These are phyloP conservation scores for Spilogale gracilis DNA, from an alignment of 2,113 vertebrate species.

Conservation along the genomic window DNA sequence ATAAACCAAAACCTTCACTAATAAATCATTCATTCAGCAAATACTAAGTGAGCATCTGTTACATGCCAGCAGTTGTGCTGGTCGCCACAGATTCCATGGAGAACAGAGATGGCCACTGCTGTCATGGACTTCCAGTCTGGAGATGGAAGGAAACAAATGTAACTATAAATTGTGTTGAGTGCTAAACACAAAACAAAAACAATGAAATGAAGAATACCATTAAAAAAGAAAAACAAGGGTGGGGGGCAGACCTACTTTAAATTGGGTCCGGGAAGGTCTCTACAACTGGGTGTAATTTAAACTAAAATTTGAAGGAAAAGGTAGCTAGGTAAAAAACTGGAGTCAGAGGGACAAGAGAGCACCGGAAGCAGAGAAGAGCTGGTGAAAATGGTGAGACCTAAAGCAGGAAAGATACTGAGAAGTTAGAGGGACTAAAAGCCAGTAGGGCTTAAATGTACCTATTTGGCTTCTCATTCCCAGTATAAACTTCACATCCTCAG, in stretches of 20 bases:
- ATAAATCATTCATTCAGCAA: not conserved
- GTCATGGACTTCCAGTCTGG: not conserved
- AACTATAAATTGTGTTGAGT: not conserved
- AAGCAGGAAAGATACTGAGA: not conserved
- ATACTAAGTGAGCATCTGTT: not conserved
- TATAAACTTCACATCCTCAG: not conserved
- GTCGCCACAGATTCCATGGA: not conserved
- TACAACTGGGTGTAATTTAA: not conserved
- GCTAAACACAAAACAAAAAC: not conserved
- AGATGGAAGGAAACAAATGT: not conserved
- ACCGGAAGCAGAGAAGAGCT: not conserved
- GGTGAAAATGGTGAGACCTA: not conserved
- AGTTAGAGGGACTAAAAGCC: not conserved
- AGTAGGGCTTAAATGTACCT: not conserved
- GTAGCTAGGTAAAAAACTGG: not conserved
- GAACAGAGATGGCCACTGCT: not conserved
- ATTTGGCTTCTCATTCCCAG: not conserved
- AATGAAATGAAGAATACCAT: not conserved
- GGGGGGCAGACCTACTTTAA: not conserved
- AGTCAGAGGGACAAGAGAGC: not conserved
- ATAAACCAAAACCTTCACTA: not conserved
- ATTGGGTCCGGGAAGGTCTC: not conserved
- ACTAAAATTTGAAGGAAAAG: not conserved
- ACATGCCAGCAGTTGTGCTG: not conserved
- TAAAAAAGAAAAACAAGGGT: not conserved